Evolutionary conservation across 2,888 invertebrate species (phyloP).

Genomic region (Leucophenga maculata): DNA sequence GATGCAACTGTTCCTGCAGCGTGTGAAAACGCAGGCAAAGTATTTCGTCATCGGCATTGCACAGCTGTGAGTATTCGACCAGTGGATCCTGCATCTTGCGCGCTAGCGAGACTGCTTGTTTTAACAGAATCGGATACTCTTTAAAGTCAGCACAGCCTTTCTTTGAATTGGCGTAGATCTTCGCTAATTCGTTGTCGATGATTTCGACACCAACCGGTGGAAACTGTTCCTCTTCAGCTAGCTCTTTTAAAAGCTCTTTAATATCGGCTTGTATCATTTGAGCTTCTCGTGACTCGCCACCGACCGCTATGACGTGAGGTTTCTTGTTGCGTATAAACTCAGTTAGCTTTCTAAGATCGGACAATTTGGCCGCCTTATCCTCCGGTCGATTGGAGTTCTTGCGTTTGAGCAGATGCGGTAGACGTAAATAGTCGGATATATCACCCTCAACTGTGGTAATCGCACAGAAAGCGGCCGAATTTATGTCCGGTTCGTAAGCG

Average conservation of each 20-base stretch:
- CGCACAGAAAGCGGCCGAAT: conserved; percentile 90
- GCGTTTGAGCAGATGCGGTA: conserved; percentile 88
- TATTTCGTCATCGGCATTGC: conserved; percentile 96
- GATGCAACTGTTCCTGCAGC: conserved; percentile 84
- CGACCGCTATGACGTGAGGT: conserved; percentile 93
- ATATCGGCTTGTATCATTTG: conserved; percentile 86
- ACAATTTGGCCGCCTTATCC: conserved; percentile 79
- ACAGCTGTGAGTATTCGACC: conserved; percentile 95
- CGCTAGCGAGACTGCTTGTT: conserved; percentile 94
- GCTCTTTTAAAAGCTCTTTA: conserved; percentile 80
- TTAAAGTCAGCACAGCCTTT: conserved; percentile 87
- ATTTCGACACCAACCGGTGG: conserved; percentile 91
- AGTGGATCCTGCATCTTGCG: conserved; percentile 95
- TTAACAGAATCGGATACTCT: conserved; percentile 91
- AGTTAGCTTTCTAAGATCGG: conserved; percentile 79
- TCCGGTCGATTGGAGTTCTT: conserved; percentile 81
- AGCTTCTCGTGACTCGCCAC: conserved; percentile 93
- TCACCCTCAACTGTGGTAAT: conserved; percentile 92
- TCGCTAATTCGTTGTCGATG: conserved; percentile 93
- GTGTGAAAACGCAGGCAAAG: conserved; percentile 93
- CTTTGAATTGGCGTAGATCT: conserved; percentile 92
- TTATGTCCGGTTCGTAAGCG: conserved; percentile 88
- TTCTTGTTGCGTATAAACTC: conserved; percentile 91
- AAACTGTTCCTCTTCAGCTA: conserved; percentile 89
- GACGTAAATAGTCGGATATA: conserved; percentile 89